Evolutionary conservation across 2,888 invertebrate species (phyloP), one percentile per base, ranked within the genome.

Genomic region (Fragum whitleyi): DNA sequence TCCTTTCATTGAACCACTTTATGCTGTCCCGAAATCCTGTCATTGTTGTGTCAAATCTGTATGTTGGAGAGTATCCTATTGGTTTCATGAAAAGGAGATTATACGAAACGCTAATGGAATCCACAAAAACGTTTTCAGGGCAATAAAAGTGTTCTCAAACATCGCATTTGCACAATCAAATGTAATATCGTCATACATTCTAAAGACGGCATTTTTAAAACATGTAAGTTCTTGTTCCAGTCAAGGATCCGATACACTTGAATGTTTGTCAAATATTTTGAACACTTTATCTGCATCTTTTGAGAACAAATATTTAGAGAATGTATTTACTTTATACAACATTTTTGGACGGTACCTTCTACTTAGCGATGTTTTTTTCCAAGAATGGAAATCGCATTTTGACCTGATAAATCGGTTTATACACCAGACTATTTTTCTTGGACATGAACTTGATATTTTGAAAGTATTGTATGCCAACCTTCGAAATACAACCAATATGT

Each of bases 61-160:
- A 23, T 59, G 59, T 59, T 59, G 59, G 59, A 23, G 59, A 59
- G 9, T 59, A 23, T 59, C 59, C 6, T 28, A 59, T 28, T 26
- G 23, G 1, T 2, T 9, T 28, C 2, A 28, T 2, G 59, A 59
- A 19, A 29, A 1, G 26, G 28, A 59, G 3, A 26, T 59, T 1
- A 29, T 59, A 28, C 26, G 26, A 2, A 5, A 9, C 6, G 28
- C 19, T 0, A 29, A 16, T 14, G 16, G 11, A 28, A 11, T 9
- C 11, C 59, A 59, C 59, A 59, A 11, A 59, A 11, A 28, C 9
- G 28, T 29, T 1, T 59, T 16, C 16, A 59, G 23, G 59, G 11
- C 59, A 16, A 26, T 59, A 11, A 59, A 59, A 19, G 29, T 59
- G 29, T 59, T 59, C 5, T 14, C 16, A 23, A 6, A 16, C 1